Evolutionary conservation across 2,113 vertebrate genomes (phyloP).

Genomic region (Rhodinocichla rosea): DNA sequence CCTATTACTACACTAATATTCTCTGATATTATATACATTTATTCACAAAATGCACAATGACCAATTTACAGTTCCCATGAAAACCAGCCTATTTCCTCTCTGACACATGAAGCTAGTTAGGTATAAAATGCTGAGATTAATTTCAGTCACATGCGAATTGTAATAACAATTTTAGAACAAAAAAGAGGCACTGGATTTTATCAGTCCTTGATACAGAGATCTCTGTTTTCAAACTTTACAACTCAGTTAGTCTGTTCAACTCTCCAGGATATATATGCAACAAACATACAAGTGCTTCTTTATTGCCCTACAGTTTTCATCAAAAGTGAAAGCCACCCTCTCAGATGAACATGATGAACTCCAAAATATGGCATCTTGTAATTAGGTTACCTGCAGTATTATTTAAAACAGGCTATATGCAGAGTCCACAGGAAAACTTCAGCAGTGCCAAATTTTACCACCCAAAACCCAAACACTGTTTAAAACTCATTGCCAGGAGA

Average conservation of each 20-base stretch:
- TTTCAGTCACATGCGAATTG: neutral
- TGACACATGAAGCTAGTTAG: neutral
- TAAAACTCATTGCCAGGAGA: neutral
- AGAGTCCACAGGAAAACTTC: neutral
- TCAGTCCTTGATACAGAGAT: neutral
- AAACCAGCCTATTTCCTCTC: neutral
- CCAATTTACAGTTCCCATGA: neutral
- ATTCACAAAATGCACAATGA: neutral
- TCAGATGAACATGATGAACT: neutral
- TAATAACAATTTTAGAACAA: neutral
- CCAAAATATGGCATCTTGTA: neutral
- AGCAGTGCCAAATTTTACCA: neutral
- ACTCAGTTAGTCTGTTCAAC: neutral
- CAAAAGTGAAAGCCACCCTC: neutral
- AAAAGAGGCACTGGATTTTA: neutral
- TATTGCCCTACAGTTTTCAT: neutral
- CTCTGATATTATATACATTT: too few relatives aligned
- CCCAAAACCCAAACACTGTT: neutral
- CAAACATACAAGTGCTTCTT: neutral
- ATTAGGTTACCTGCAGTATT: neutral
- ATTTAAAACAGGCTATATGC: neutral
- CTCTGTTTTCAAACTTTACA: neutral
- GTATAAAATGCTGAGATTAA: neutral
- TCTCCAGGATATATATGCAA: neutral
- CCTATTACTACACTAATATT: neutral